phyloP scores from a whole-genome alignment of 2,113 vertebrate genomes.

The Baryphthengus martii region DNA sequence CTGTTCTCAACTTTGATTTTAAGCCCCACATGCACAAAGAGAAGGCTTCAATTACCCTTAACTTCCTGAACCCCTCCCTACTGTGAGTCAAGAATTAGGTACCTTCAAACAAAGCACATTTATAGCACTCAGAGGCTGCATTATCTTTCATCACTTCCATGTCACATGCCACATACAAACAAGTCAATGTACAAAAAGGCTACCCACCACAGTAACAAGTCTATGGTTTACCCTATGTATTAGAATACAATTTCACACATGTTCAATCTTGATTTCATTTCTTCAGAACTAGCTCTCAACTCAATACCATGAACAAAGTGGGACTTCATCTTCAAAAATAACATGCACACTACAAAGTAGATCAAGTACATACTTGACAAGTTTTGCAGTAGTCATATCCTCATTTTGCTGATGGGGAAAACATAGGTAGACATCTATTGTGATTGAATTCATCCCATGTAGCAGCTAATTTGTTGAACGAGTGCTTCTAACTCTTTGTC shows the following conservation, averaged over 20 bases:
- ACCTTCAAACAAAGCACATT: background rate
- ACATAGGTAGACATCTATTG: background rate
- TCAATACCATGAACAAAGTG: background rate
- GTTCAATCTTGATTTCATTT: background rate
- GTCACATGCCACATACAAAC: background rate
- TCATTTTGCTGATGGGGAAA: background rate
- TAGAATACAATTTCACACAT: background rate
- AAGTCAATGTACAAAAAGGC: background rate
- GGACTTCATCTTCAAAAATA: background rate
- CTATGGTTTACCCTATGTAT: background rate
- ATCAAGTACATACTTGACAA: background rate
- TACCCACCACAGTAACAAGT: background rate
- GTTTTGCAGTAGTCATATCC: background rate
- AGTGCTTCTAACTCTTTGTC: background rate
- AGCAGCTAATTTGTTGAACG: background rate
- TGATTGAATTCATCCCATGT: background rate
- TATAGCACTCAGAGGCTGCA: background rate
- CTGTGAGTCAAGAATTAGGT: background rate
- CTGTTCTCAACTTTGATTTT: background rate
- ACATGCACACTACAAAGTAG: background rate
- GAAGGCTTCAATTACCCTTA: background rate
- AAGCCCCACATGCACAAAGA: background rate
- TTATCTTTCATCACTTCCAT: background rate
- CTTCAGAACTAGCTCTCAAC: background rate
- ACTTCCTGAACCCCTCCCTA: background rate